A percentile compares a stretch with the other conserved stretches of the same genome.
These are phyloP conservation scores for Corythornis madagascariensis DNA, from an alignment of 2,113 vertebrate genomes.

Conservation along the genomic window DNA sequence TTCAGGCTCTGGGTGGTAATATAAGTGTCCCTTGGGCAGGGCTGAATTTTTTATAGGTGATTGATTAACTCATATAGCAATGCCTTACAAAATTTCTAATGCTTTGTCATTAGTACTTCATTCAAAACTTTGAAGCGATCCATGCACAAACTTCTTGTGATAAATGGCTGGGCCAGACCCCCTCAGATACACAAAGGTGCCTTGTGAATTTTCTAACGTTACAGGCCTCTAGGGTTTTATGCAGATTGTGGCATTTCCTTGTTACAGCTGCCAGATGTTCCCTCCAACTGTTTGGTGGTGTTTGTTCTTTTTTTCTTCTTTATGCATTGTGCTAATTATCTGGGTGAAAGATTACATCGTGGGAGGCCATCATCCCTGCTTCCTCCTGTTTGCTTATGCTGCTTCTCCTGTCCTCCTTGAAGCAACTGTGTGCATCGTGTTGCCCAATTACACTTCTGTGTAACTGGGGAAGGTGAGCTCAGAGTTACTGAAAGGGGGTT, in stretches of 20 bases:
- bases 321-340: background rate
- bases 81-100: background rate
- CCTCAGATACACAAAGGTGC: background rate
- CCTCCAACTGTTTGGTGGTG: background rate
- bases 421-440: too few species aligned
- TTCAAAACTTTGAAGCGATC: background rate
- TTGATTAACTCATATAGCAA: background rate
- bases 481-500: too few species aligned
- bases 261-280: slow-evolving; percentile 23
- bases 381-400: too few species aligned
- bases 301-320: background rate
- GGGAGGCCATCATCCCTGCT: too few species aligned
- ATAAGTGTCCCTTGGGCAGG: background rate
- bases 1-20: background rate
- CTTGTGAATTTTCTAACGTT: background rate
- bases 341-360: background rate
- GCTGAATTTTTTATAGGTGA: background rate
- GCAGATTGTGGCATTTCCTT: background rate
- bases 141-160: background rate
- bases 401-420: too few species aligned
- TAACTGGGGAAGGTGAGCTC: too few species aligned
- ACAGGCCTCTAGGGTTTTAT: background rate
- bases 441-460: too few species aligned
- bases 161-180: background rate
- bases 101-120: background rate